These are phyloP conservation scores for Hemibagrus wyckioides DNA, from an alignment of 2,113 vertebrate genomes.

Conservation along the genomic window DNA sequence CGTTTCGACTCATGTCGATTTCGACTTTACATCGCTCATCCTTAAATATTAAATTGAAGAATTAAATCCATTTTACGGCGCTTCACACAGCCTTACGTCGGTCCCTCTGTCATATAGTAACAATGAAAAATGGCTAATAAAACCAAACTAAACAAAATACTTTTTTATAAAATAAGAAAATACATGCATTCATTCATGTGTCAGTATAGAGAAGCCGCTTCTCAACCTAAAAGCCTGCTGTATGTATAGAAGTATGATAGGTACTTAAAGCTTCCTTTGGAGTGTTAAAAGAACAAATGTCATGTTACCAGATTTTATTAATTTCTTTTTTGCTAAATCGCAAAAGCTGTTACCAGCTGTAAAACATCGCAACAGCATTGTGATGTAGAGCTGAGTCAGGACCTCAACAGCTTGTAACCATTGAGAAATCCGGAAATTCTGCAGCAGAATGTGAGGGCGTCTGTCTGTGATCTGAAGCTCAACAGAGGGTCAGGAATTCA, in stretches of 20 bases:
- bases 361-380: not conserved
- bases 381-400: not conserved
- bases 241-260: not conserved
- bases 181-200: too few species aligned
- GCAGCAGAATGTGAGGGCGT: not conserved
- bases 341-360: not conserved
- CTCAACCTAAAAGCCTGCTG: not conserved
- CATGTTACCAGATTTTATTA: not conserved
- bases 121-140: too few species aligned
- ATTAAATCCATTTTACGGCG: too few species aligned
- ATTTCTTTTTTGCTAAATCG: not conserved
- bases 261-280: not conserved
- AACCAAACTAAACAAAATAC: too few species aligned
- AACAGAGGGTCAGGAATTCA: slow-evolving; percentile 14
- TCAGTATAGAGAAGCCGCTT: not conserved
- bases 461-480: slow-evolving; percentile 22
- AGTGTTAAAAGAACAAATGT: not conserved
- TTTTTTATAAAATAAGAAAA: too few species aligned
- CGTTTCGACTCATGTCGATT: too few species aligned
- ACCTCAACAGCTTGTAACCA: slow-evolving; percentile 12
- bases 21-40: too few species aligned
- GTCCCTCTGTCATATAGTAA: too few species aligned
- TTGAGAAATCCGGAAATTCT: slow-evolving; percentile 15
- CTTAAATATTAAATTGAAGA: too few species aligned
- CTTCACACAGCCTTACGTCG: too few species aligned